phyloP scores from a whole-genome alignment of 2,888 invertebrate genomes.

The Drosophila nr. perissopoda region DNA sequence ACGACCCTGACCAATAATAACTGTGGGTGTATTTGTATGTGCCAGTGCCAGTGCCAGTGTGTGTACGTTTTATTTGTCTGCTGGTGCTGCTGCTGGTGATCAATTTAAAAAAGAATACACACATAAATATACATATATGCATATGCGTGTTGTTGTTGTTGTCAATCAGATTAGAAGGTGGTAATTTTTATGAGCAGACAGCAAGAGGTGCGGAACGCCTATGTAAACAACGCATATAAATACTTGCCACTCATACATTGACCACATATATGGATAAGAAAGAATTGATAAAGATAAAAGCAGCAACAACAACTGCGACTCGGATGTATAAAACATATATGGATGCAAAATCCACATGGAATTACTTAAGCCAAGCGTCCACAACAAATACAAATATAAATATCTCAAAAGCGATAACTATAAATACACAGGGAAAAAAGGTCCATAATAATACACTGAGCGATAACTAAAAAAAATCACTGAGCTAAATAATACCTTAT shows the following conservation, averaged over 20 bases:
- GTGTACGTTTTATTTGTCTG: conserved; percentile 6
- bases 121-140: conserved; percentile 3
- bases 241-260: conserved; percentile 5
- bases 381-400: conserved; percentile 9
- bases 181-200: conserved; percentile 3
- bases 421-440: background rate
- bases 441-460: background rate
- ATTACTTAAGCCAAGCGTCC: conserved; percentile 6
- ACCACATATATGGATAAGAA: background rate
- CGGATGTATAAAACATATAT: background rate
- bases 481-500: background rate
- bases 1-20: conserved; percentile 39
- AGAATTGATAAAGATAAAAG: conserved; percentile 17
- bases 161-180: conserved; percentile 21
- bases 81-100: conserved; percentile 26
- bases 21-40: conserved; percentile 25
- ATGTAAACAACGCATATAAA: conserved; percentile 29
- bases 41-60: background rate
- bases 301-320: conserved; percentile 1
- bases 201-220: conserved; percentile 24
- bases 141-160: conserved; percentile 13
- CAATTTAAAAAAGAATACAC: conserved; percentile 32
- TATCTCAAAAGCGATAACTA: conserved; percentile 5
- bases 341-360: conserved; percentile 2
- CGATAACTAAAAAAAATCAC: background rate